phyloP scores from a whole-genome alignment of 2,888 invertebrate genomes.

The Lasioglossum calceatum region DNA sequence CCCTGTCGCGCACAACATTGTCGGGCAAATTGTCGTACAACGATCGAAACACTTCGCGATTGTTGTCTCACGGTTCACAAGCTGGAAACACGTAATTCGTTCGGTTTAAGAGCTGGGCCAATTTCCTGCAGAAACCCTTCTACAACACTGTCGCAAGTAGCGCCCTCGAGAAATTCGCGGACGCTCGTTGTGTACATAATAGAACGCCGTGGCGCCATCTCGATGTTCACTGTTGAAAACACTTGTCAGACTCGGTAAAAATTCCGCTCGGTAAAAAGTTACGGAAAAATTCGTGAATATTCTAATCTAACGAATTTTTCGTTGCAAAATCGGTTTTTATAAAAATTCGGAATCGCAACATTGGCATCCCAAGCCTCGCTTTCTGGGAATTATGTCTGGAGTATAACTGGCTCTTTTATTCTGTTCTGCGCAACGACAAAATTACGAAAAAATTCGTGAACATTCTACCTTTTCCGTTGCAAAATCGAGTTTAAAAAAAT shows the following conservation, averaged over 20 bases:
- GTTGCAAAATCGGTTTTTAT: no score
- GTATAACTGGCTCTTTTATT: no score
- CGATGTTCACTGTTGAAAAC: neutral
- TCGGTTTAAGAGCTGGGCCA: conserved; percentile 28
- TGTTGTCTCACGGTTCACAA: conserved; percentile 19
- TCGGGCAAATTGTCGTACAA: neutral
- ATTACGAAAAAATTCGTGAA: no score
- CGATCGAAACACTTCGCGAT: conserved; percentile 15
- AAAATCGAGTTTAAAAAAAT: no score
- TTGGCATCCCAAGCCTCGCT: no score
- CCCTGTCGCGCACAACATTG: conserved; percentile 47
- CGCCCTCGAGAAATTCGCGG: conserved; percentile 49
- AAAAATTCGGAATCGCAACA: no score
- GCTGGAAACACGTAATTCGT: conserved; percentile 38
- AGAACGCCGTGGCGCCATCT: conserved; percentile 37
- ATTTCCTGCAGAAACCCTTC: conserved; percentile 54
- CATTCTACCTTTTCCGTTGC: no score
- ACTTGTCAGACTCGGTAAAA: neutral
- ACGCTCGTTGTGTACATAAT: conserved; percentile 21
- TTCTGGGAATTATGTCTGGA: no score
- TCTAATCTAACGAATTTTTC: no score
- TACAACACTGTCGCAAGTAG: conserved; percentile 44
- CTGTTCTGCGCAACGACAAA: no score
- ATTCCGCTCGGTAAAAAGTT: no score
- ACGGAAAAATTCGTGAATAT: no score